Evolutionary conservation across 2,888 invertebrate genomes (phyloP).

Genomic region (Tiliacea aurago): DNA sequence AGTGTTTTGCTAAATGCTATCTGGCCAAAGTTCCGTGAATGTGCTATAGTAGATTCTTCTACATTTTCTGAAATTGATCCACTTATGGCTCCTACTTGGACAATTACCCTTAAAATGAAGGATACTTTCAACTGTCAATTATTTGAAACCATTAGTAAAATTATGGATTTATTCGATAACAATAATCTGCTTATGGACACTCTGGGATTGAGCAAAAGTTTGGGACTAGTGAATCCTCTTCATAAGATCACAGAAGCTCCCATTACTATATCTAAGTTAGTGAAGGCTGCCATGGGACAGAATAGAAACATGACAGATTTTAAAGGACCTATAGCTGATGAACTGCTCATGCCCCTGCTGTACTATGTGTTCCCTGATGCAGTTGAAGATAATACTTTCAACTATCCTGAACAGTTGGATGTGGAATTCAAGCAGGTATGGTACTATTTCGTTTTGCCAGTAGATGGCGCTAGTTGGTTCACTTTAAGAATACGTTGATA

Average conservation of each 20-base stretch:
- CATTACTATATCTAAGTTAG: constrained; percentile 92
- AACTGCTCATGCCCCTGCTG: constrained; percentile 94
- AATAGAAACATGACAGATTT: constrained; percentile 90
- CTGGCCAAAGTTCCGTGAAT: constrained; percentile 96
- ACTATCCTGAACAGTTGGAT: constrained; percentile 88
- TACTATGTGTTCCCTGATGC: constrained; percentile 97
- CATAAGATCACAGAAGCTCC: constrained; percentile 95
- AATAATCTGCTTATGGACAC: constrained; percentile 86
- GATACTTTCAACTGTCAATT: constrained; percentile 94
- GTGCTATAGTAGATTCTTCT: constrained; percentile 96
- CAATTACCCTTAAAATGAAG: constrained; percentile 92
- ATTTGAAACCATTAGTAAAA: constrained; percentile 93
- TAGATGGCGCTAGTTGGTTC: constrained; percentile 53
- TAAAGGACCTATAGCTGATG: constrained; percentile 94
- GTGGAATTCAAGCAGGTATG: constrained; percentile 86
- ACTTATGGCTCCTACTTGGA: constrained; percentile 94
- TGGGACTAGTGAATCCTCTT: constrained; percentile 90
- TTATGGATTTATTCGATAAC: constrained; percentile 92
- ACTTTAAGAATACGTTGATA: background rate
- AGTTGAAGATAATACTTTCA: constrained; percentile 91
- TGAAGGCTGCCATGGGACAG: constrained; percentile 89
- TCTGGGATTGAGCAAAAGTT: constrained; percentile 85
- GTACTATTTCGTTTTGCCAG: background rate
- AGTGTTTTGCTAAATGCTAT: constrained; percentile 94
- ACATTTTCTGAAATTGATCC: constrained; percentile 97